Conservation (phyloP, 2,888 invertebrate species). For the Tetheella fluctuosa region DNA sequence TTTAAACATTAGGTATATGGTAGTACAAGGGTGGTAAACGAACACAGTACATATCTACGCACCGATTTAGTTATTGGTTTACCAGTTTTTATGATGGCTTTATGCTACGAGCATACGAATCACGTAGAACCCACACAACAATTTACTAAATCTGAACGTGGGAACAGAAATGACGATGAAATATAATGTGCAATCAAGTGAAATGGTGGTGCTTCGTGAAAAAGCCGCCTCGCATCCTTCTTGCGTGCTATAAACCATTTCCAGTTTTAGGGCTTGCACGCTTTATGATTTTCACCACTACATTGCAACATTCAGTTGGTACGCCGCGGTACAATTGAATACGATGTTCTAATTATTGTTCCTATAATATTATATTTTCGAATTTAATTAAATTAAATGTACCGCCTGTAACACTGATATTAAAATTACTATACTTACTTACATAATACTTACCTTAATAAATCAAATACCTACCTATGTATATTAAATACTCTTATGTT, state of each 20-base stretch:
- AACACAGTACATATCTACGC: neutral
- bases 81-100: neutral
- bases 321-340: conserved; percentile 32
- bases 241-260: conserved; percentile 72
- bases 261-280: conserved; percentile 61
- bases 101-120: neutral
- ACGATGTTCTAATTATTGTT: neutral
- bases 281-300: conserved; percentile 62
- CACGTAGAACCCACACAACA: conserved; percentile 14
- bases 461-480: too few relatives aligned
- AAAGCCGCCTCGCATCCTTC: conserved; percentile 58
- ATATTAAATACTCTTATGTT: neutral
- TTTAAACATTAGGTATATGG: too few relatives aligned
- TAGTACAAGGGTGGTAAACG: too few relatives aligned
- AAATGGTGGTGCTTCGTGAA: conserved; percentile 58
- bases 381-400: neutral
- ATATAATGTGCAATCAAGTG: conserved; percentile 72
- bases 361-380: neutral
- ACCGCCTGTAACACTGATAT: too few relatives aligned
- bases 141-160: conserved; percentile 30
- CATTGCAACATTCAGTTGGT: conserved; percentile 52
- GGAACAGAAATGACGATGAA: conserved; percentile 47
- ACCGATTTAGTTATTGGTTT: conserved; percentile 1
- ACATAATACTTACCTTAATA: too few relatives aligned
- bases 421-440: neutral